Conservation (phyloP, 1,140 invertebrate genomes). For the Trachymyrmex septentrionalis region DNA sequence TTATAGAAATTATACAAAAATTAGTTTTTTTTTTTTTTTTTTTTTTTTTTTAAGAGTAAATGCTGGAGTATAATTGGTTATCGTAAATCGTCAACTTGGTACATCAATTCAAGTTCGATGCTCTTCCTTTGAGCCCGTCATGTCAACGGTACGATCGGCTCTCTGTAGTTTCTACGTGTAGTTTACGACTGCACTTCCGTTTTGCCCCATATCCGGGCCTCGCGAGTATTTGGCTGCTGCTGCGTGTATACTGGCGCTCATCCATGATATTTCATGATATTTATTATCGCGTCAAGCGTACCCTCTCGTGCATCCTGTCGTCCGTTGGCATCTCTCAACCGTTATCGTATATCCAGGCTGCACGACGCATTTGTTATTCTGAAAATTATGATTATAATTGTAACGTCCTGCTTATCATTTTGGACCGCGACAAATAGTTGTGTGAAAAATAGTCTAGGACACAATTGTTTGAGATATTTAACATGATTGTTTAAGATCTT, state of each 20-base stretch:
- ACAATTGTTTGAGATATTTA: slow-evolving; percentile 1
- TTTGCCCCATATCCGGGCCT: slow-evolving; percentile 49
- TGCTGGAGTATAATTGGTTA: background rate
- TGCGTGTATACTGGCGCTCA: slow-evolving; percentile 38
- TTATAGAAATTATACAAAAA: background rate
- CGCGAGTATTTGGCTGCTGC: slow-evolving; percentile 61
- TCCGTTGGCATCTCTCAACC: slow-evolving; percentile 33
- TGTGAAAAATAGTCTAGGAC: background rate
- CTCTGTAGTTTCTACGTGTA: slow-evolving; percentile 38
- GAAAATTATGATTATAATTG: slow-evolving; percentile 42
- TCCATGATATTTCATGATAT: slow-evolving; percentile 65
- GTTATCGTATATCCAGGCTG: slow-evolving; percentile 29
- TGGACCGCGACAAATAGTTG: background rate
- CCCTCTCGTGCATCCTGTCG: slow-evolving; percentile 40
- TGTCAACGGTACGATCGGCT: slow-evolving; percentile 16
- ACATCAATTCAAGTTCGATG: slow-evolving; percentile 30
- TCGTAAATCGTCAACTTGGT: slow-evolving; percentile 27
- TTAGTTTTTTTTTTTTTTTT: background rate
- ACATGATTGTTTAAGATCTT: background rate
- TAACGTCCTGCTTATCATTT: slow-evolving; percentile 1
- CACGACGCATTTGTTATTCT: slow-evolving; percentile 41
- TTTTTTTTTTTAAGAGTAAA: background rate
- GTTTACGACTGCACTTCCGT: slow-evolving; percentile 73
- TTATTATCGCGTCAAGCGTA: slow-evolving; percentile 58
- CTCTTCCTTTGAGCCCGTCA: slow-evolving; percentile 21